These are phyloP conservation scores for Branchipolynoe longqiensis DNA, from an alignment of 2,888 invertebrate genomes.

Conservation along the genomic window DNA sequence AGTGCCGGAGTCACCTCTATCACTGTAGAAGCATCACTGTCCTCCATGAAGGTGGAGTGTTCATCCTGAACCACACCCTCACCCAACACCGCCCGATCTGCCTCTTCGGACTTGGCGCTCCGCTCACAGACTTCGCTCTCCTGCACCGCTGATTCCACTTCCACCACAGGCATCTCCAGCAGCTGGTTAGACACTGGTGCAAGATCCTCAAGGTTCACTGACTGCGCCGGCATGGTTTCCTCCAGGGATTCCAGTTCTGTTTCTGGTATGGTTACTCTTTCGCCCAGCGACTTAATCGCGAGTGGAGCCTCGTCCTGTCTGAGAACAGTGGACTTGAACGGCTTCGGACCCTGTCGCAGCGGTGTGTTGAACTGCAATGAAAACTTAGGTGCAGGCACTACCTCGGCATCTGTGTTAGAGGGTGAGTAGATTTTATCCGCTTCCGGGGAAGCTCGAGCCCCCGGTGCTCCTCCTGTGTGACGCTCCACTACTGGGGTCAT, in stretches of 20 bases:
- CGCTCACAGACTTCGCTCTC: neutral
- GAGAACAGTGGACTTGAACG: neutral
- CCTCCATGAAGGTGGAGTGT: neutral
- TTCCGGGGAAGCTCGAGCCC: too few species aligned
- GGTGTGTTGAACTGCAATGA: slow-evolving; percentile 28
- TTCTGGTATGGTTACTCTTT: too few species aligned
- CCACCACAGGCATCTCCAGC: too few species aligned
- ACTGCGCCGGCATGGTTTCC: too few species aligned
- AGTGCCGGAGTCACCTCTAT: slow-evolving; percentile 11
- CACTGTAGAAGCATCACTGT: slow-evolving; percentile 29
- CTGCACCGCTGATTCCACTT: too few species aligned
- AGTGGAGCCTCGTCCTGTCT: neutral
- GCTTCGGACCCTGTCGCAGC: slow-evolving; percentile 37
- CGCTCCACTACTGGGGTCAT: neutral
- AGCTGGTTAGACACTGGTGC: too few species aligned
- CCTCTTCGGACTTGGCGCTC: too few species aligned
- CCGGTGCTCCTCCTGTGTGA: neutral
- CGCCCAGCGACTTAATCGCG: too few species aligned
- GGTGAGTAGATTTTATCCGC: too few species aligned
- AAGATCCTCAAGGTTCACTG: too few species aligned
- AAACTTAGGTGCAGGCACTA: neutral
- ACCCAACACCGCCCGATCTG: neutral
- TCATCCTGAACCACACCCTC: neutral
- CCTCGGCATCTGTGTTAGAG: neutral
- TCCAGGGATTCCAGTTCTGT: too few species aligned